Conservation (phyloP, 2,113 vertebrate genomes). For the Dendropsophus ebraccatus region DNA sequence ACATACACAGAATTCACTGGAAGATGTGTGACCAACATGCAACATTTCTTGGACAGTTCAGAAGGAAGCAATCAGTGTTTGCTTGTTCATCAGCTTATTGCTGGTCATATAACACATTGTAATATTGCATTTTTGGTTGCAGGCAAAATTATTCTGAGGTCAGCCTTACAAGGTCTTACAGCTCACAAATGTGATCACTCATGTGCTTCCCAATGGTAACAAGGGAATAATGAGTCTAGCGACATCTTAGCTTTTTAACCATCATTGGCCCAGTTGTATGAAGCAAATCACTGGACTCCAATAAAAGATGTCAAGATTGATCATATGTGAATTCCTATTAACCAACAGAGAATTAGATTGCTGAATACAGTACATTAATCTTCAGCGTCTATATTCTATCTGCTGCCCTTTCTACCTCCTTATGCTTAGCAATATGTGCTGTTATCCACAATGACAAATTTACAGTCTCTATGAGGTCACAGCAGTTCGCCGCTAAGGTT, state of each 20-base stretch:
- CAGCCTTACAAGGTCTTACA: too few relatives aligned
- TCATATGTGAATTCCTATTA: background rate
- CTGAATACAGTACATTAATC: background rate
- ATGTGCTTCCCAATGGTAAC: background rate
- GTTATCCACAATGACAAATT: slow-evolving; percentile 44
- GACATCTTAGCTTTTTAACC: background rate
- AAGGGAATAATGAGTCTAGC: background rate
- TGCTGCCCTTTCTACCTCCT: slow-evolving; percentile 11
- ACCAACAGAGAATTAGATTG: background rate
- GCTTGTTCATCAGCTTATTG: too few relatives aligned
- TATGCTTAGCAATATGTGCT: background rate
- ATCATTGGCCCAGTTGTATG: background rate
- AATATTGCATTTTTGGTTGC: too few relatives aligned
- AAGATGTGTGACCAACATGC: too few relatives aligned
- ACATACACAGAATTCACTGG: too few relatives aligned
- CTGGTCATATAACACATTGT: too few relatives aligned
- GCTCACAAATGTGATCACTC: background rate
- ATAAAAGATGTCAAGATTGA: background rate
- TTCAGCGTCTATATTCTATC: background rate
- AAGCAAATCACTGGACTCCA: background rate
- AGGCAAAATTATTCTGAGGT: too few relatives aligned
- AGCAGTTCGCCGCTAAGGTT: slow-evolving; percentile 25
- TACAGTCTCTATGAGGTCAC: background rate
- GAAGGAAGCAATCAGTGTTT: too few relatives aligned
- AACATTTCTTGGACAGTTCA: too few relatives aligned